Evolutionary conservation across 2,113 vertebrate species (phyloP).

Genomic region (Laterallus jamaicensis): DNA sequence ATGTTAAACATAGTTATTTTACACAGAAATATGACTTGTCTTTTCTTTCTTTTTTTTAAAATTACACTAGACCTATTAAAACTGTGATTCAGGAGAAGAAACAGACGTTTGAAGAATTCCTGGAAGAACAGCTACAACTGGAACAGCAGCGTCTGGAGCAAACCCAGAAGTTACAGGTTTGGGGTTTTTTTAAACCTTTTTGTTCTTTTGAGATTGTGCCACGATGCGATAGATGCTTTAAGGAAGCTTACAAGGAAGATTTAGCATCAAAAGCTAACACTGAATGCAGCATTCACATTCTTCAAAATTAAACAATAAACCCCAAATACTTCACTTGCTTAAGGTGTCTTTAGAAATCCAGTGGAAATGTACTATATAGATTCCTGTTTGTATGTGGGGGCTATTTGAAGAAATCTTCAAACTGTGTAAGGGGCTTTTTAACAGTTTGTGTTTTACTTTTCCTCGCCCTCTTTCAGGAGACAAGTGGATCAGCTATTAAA

Average conservation of each 20-base stretch:
- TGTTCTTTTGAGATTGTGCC: neutral
- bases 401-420: neutral
- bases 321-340: neutral
- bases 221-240: neutral
- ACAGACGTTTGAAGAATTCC: conserved; percentile 90
- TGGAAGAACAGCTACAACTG: conserved; percentile 90
- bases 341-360: neutral
- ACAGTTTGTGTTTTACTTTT: neutral
- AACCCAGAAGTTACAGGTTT: conserved; percentile 77
- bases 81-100: conserved; percentile 79
- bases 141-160: conserved; percentile 84
- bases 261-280: neutral
- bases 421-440: neutral
- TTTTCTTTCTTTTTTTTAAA: neutral
- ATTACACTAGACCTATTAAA: conserved; percentile 83
- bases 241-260: neutral
- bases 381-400: neutral
- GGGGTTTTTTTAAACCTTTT: neutral
- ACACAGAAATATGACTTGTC: neutral
- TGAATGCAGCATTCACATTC: neutral
- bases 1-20: neutral
- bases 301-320: neutral
- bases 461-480: conserved; percentile 61
- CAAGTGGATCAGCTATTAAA: conserved; percentile 32
- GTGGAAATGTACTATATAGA: neutral